Conservation (phyloP, 2,113 vertebrate genomes). For the Takifugu bimaculatus region DNA sequence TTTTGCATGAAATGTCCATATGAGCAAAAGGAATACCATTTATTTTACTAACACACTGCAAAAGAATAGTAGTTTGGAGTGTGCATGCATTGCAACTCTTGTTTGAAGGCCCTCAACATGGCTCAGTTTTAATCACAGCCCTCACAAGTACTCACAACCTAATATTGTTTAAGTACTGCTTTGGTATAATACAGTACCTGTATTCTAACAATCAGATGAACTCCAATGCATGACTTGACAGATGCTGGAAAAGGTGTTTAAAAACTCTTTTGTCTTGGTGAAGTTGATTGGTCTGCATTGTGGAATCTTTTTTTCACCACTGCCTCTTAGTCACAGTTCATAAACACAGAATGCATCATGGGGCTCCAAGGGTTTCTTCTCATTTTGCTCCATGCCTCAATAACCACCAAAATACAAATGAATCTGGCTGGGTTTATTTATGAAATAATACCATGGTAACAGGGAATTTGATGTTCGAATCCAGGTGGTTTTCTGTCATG, state of each 20-base stretch:
- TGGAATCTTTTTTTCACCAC: constrained; percentile 35
- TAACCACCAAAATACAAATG: constrained; percentile 28
- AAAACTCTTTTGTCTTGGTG: constrained; percentile 28
- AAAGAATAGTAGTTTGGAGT: constrained; percentile 30
- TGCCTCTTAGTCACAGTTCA: constrained; percentile 48
- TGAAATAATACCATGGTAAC: not conserved
- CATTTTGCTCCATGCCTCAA: constrained; percentile 60
- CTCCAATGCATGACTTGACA: constrained; percentile 47
- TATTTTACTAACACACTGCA: constrained; percentile 36
- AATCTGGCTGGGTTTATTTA: not conserved
- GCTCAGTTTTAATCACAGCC: not conserved
- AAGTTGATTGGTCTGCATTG: constrained; percentile 34
- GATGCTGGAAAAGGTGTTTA: constrained; percentile 19
- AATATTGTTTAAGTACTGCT: not conserved
- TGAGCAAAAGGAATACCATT: constrained; percentile 20
- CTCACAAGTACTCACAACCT: not conserved
- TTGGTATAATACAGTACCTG: not conserved
- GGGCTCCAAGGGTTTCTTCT: constrained; percentile 11
- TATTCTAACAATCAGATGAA: constrained; percentile 20
- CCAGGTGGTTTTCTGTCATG: constrained; percentile 63
- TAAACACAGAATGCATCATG: constrained; percentile 47
- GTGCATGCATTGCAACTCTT: constrained; percentile 32
- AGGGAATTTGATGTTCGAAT: constrained; percentile 1
- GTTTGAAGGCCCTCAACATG: constrained; percentile 12
- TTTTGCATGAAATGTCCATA: constrained; percentile 40